Evolutionary conservation across 2,888 invertebrate genomes (phyloP).

Genomic region (Ophioninae sp.): DNA sequence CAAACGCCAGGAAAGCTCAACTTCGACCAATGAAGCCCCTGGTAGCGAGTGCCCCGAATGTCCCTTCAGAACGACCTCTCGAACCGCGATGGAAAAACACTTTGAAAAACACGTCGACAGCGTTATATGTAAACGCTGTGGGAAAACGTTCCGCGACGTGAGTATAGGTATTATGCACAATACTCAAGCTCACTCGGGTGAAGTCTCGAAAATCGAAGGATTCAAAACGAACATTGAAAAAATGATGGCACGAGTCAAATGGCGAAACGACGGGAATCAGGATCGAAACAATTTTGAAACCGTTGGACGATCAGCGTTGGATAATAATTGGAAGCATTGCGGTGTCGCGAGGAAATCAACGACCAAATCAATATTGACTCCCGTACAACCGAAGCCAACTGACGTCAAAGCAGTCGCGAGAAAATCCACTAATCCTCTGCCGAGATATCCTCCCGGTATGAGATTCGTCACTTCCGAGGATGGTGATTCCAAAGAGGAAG

Average conservation of each 20-base stretch:
- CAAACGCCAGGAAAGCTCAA: conserved; percentile 53
- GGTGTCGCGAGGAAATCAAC: conserved; percentile 82
- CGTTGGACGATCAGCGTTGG: conserved; percentile 42
- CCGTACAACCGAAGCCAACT: conserved; percentile 55
- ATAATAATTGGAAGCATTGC: conserved; percentile 58
- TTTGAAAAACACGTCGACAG: conserved; percentile 80
- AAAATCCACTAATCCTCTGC: conserved; percentile 82
- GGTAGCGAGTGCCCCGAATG: conserved; percentile 80
- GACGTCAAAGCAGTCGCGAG: conserved; percentile 76
- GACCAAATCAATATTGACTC: conserved; percentile 68
- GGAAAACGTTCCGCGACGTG: conserved; percentile 73
- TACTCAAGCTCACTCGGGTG: conserved; percentile 72
- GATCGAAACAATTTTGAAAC: conserved; percentile 32
- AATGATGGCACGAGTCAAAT: conserved; percentile 66
- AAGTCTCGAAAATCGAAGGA: conserved; percentile 72
- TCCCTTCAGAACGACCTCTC: conserved; percentile 72
- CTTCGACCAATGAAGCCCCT: neutral
- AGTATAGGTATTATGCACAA: conserved; percentile 74
- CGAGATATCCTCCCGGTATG: conserved; percentile 68
- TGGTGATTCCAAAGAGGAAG: conserved; percentile 67
- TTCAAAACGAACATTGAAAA: conserved; percentile 65
- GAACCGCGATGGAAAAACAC: conserved; percentile 78
- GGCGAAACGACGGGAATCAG: conserved; percentile 26
- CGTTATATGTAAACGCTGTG: conserved; percentile 80
- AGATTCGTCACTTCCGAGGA: conserved; percentile 62